phyloP scores from a whole-genome alignment of 2,113 vertebrate genomes.

The Pardalotus punctatus region DNA sequence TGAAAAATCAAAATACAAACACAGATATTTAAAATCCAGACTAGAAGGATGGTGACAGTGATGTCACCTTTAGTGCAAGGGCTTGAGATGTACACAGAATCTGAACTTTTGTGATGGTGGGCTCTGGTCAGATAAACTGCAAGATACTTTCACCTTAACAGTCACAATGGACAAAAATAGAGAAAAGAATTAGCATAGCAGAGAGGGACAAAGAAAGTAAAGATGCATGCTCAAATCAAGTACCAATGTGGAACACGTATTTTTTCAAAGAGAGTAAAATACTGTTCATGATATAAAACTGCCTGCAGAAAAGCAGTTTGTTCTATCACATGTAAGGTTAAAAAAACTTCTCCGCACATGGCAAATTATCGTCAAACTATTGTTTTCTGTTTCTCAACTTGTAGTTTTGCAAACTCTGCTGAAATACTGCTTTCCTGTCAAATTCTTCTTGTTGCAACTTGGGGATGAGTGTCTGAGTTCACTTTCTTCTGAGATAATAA shows the following conservation, averaged over 20 bases:
- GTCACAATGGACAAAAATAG: not conserved
- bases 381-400: not conserved
- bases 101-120: not conserved
- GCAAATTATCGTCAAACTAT: not conserved
- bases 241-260: fast-evolving
- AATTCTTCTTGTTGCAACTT: not conserved
- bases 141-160: not conserved
- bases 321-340: not conserved
- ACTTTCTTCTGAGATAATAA: not conserved
- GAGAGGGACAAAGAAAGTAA: not conserved
- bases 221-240: not conserved
- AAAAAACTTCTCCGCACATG: not conserved
- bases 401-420: not conserved
- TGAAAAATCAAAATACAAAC: not conserved
- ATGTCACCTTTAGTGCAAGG: not conserved
- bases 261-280: not conserved
- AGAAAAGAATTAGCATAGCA: not conserved
- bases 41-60: not conserved
- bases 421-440: not conserved
- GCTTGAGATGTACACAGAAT: not conserved
- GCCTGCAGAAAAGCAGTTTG: not conserved
- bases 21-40: not conserved
- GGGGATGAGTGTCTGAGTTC: not conserved
- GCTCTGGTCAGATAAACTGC: too few species aligned
- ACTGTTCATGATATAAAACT: not conserved